Conservation (phyloP, 2,888 invertebrate genomes). For the Heliconius sara region DNA sequence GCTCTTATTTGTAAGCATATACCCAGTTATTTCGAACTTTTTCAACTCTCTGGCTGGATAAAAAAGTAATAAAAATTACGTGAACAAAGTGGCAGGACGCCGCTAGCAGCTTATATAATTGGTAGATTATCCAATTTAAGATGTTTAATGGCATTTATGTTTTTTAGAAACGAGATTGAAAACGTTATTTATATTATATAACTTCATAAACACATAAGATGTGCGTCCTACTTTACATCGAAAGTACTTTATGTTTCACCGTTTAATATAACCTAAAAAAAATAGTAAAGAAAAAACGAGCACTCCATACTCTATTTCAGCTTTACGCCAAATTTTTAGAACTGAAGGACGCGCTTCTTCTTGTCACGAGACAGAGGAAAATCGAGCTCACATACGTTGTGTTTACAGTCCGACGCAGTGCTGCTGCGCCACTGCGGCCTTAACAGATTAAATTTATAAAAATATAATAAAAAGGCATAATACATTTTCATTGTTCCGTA, state of each 20-base stretch:
- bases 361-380: not conserved
- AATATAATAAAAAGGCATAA: no score
- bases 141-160: not conserved
- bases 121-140: not conserved
- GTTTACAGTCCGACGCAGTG: no score
- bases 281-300: no score
- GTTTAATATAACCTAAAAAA: no score
- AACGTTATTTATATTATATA: not conserved
- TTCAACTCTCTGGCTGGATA: not conserved
- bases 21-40: not conserved
- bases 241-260: no score
- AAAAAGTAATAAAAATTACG: no score
- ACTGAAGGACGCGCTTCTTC: not conserved
- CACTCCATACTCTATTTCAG: not conserved
- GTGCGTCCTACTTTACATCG: not conserved
- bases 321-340: no score
- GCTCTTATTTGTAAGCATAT: no score
- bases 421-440: not conserved
- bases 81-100: not conserved
- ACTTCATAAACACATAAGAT: not conserved
- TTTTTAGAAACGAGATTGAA: not conserved
- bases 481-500: not conserved
- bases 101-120: not conserved
- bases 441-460: no score
- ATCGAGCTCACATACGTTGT: no score